Evolutionary conservation across 2,113 vertebrate species (phyloP).

Genomic region (Platysternon megacephalum): DNA sequence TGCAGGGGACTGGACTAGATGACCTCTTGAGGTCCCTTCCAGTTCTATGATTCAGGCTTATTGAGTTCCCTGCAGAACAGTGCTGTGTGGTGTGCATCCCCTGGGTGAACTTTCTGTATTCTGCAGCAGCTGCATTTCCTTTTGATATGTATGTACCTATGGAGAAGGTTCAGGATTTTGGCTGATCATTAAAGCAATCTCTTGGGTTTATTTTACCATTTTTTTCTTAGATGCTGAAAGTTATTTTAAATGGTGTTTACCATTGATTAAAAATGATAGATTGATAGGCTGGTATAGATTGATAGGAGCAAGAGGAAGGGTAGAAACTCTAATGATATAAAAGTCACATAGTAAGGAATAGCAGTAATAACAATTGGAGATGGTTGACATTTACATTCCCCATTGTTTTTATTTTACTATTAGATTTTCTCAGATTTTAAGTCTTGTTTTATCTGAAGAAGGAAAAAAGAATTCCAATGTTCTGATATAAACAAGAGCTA

Average conservation of each 20-base stretch:
- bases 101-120: not conserved
- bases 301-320: conserved; percentile 65
- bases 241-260: conserved; percentile 74
- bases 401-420: conserved; percentile 80
- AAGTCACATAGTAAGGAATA: conserved; percentile 69
- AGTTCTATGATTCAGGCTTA: not conserved
- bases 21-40: too few relatives aligned
- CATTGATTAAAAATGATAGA: conserved; percentile 77
- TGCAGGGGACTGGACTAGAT: too few relatives aligned
- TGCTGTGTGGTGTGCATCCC: not conserved
- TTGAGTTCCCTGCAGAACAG: not conserved
- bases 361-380: conserved; percentile 78
- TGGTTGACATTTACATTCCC: conserved; percentile 77
- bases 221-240: conserved; percentile 21
- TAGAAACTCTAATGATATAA: conserved; percentile 66
- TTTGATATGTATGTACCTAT: not conserved
- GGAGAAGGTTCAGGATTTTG: not conserved
- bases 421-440: conserved; percentile 84
- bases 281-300: too few relatives aligned
- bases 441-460: conserved; percentile 80
- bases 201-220: not conserved
- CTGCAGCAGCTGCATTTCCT: not conserved
- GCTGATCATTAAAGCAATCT: not conserved
- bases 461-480: conserved; percentile 73
- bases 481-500: conserved; percentile 67